Percentiles rank a stretch among this genome's conserved stretches.
Evolutionary conservation across 2,888 invertebrate genomes (phyloP).

Genomic region (Rhaphigaster nebulosa): DNA sequence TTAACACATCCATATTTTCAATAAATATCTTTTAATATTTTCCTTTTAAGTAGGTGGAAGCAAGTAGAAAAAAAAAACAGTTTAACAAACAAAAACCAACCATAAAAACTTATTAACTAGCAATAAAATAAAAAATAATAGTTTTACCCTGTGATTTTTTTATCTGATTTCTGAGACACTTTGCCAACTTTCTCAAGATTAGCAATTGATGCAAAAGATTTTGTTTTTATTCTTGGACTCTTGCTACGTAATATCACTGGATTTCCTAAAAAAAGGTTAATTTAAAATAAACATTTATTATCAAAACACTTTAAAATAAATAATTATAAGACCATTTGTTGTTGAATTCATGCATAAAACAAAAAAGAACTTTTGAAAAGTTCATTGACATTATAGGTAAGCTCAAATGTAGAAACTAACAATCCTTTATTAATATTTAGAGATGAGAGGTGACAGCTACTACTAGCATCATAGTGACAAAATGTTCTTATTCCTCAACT

Average conservation of each 20-base stretch:
- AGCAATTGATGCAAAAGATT: slow-evolving; percentile 30
- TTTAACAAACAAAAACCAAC: not conserved
- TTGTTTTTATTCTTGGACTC: slow-evolving; percentile 49
- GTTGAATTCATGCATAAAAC: not conserved
- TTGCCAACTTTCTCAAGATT: slow-evolving; percentile 48
- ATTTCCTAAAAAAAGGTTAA: slow-evolving; percentile 28
- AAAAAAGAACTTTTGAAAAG: not conserved
- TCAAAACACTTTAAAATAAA: not conserved
- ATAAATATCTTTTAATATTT: no score
- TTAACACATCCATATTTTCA: no score
- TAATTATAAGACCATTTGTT: no score
- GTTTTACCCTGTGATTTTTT: slow-evolving; percentile 24
- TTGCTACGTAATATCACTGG: slow-evolving; percentile 29
- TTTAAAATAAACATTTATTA: no score
- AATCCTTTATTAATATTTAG: no score
- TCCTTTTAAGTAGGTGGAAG: no score
- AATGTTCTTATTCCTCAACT: no score
- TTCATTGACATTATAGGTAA: no score
- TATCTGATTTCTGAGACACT: slow-evolving; percentile 53
- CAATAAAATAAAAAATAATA: not conserved
- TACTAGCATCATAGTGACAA: no score
- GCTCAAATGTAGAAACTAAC: no score
- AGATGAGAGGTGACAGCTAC: no score
- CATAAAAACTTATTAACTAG: not conserved
- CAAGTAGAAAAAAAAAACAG: no score